phyloP scores from a whole-genome alignment of 2,113 vertebrate genomes.

The Casuarius casuarius region DNA sequence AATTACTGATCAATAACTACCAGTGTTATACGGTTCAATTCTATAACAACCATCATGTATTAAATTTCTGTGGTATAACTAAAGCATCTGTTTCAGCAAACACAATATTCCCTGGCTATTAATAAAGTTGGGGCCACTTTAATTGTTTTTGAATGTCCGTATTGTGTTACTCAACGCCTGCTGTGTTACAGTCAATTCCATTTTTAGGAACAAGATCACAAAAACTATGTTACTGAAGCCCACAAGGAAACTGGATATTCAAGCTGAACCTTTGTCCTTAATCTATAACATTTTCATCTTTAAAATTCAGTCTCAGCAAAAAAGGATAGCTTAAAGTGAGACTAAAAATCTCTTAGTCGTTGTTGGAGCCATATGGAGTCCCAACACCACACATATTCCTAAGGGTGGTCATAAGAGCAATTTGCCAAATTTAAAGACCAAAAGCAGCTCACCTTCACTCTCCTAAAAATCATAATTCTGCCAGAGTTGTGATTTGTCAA shows the following conservation, averaged over 20 bases:
- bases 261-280: constrained; percentile 56
- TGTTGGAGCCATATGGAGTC: neutral
- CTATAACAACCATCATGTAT: neutral
- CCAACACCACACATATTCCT: neutral
- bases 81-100: constrained; percentile 63
- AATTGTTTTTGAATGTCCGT: constrained; percentile 61
- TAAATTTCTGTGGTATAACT: constrained; percentile 43
- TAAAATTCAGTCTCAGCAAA: constrained; percentile 1
- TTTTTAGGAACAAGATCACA: constrained; percentile 61
- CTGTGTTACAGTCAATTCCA: constrained; percentile 55
- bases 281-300: constrained; percentile 38
- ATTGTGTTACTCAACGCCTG: constrained; percentile 44
- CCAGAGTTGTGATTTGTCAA: neutral
- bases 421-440: neutral
- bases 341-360: neutral
- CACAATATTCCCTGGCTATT: constrained; percentile 58
- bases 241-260: constrained; percentile 41
- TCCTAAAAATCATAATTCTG: neutral
- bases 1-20: neutral
- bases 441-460: neutral
- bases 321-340: constrained; percentile 9
- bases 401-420: neutral
- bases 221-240: constrained; percentile 46
- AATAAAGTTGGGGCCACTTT: constrained; percentile 59
- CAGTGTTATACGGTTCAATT: neutral